Evolutionary conservation across 1,140 invertebrate genomes (phyloP), one percentile per base, ranked within the genome.

Genomic region (Euborellia annulipes): DNA sequence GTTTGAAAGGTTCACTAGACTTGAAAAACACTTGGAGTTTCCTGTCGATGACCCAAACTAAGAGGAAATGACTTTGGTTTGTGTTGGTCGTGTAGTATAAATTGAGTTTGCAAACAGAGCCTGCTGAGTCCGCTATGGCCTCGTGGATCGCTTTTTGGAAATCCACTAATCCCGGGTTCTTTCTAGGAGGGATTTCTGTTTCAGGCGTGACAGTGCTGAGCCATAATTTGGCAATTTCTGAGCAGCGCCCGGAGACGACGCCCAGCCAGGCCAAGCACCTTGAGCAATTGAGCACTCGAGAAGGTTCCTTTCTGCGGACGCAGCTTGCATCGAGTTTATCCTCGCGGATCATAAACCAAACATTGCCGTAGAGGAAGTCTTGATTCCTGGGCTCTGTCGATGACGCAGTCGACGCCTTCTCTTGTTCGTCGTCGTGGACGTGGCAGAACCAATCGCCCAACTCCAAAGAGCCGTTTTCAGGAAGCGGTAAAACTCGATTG

Each of bases 391-490:
- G 37, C 3, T 20, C 39, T 19, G 32, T 19, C 8, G 16, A 17
- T 14, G 42, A 8, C n/a, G 14, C 18, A 3, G 36, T 22, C 7
- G 13, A 3, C 2, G n/a, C 22, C 8, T 42, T 20, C 4, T 6
- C 11, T 18, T 18, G 23, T 2, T 14, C 16, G 6, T 8, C 22
- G 14, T 37, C 3, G 27, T 17, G 3, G 20, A 19, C 20, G 23
- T 48, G 47, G 18, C 47, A 48, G 36, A 43, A 48, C 41, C 41
- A 48, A 19, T 48, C 47, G n/a, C 17, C 16, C 17, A n/a, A 27
- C n/a, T 44, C 42, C 32, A 11, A 16, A 16, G 19, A 22, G 23
- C 23, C 23, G 11, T 13, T 34, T 19, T 41, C 19, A 14, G 47
- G 47, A 3, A 48, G 27, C 7, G 47, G 47, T 18, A 48, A 19